Conservation (phyloP, 1,140 invertebrate genomes). For the Magallana gigas region DNA sequence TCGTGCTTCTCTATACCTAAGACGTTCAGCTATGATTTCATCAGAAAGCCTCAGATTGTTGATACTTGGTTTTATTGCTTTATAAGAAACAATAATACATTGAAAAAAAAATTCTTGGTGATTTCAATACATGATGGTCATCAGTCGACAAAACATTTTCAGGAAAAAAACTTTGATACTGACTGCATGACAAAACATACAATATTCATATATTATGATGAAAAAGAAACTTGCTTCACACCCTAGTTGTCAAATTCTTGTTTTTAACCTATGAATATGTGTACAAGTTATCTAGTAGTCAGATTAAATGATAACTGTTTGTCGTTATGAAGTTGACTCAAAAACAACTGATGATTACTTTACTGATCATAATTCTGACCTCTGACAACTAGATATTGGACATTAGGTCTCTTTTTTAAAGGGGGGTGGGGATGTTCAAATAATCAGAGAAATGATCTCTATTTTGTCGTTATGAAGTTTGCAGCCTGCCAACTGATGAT, state of each 20-base stretch:
- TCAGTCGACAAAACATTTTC: neutral
- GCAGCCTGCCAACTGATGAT: neutral
- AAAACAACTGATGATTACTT: too few relatives aligned
- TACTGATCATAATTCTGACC: too few relatives aligned
- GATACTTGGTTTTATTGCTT: neutral
- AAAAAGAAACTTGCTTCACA: slow-evolving; percentile 12
- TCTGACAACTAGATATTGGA: too few relatives aligned
- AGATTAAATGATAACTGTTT: neutral
- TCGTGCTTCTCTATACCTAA: too few relatives aligned
- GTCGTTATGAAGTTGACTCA: neutral
- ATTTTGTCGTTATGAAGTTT: slow-evolving; percentile 21
- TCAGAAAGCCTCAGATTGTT: neutral
- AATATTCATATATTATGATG: neutral
- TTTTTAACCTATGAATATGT: too few relatives aligned
- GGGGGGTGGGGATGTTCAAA: neutral
- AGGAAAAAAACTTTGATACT: neutral
- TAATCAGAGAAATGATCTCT: slow-evolving; percentile 4
- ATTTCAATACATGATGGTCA: neutral
- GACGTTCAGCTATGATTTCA: too few relatives aligned
- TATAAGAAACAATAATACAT: neutral
- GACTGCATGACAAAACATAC: too few relatives aligned
- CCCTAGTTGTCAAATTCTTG: neutral
- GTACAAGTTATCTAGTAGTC: too few relatives aligned
- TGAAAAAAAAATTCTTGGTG: neutral
- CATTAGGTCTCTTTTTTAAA: too few relatives aligned